Percentiles rank a stretch among this genome's conserved stretches.
phyloP scores from a whole-genome alignment of 2,113 vertebrate species.

The Silurus asotus region DNA sequence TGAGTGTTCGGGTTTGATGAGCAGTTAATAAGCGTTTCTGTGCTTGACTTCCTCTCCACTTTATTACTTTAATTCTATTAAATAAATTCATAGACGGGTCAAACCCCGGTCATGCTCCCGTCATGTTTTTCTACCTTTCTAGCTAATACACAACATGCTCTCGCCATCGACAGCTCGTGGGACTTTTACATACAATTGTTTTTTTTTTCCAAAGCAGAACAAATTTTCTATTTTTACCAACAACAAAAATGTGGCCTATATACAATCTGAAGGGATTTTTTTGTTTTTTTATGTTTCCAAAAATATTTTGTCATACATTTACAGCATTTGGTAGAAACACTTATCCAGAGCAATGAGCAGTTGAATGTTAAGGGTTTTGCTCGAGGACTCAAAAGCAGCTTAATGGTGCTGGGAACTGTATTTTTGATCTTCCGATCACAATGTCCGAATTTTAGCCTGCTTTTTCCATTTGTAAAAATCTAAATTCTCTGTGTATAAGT shows the following conservation, averaged over 20 bases:
- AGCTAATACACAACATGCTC: background rate
- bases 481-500: too few species aligned
- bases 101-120: background rate
- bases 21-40: constrained; percentile 12
- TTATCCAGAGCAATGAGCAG: too few species aligned
- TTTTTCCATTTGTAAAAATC: too few species aligned
- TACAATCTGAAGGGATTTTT: background rate
- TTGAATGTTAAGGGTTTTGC: too few species aligned
- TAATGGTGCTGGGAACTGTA: too few species aligned
- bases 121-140: background rate
- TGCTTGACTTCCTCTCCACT: constrained; percentile 29
- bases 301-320: too few species aligned
- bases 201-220: constrained; percentile 1
- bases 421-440: too few species aligned
- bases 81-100: constrained; percentile 5
- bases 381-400: too few species aligned
- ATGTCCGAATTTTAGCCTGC: too few species aligned
- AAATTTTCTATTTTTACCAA: background rate
- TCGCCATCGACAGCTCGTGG: background rate
- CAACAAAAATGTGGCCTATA: background rate
- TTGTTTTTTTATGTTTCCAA: background rate
- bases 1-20: background rate
- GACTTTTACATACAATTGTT: constrained; percentile 3
- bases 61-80: constrained; percentile 30
- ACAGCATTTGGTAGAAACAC: too few species aligned